Evolutionary conservation across 2,888 invertebrate species (phyloP), one percentile per base, ranked within the genome.

Genomic region (Drosophila setosimentum): DNA sequence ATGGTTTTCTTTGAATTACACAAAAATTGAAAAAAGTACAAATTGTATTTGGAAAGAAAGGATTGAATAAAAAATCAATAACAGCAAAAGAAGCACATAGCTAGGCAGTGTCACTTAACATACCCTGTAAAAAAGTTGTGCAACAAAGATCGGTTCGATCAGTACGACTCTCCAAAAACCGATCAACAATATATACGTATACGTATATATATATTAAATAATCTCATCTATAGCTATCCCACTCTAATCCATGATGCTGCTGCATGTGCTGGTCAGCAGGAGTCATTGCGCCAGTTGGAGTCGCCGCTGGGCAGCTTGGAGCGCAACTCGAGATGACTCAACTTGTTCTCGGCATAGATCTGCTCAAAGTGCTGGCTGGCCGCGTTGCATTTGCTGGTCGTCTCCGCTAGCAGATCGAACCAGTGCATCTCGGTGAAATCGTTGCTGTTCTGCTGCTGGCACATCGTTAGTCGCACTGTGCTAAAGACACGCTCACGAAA

Each of bases 341-440:
- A 33, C 57, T 84, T 79, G 24, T 73, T 73, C n/a, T 84, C 79
- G 2, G 63, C 74, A n/a, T 74, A 84, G 27, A 81, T 63, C 49
- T 81, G 75, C 21, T 87, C 79, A 37, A 87, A 84, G 16, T 79
- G 71, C 4, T 76, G 75, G 10, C 67, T 66, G 18, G 51, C 59
- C 1, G 62, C n/a, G 6, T 24, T 29, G 37, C 75, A 71, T 16
- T 68, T 68, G 49, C 68, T 68, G 0, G 51, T 33, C 6, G 67
- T 59, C 35, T 86, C 88, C 3, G 67, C 58, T 0, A 87, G 59
- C 21, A 86, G 50, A 4, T 87, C 87, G 48, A 81, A 87, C 87
- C 87, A 87, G 4, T 66, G 60, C 6, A 37, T 33, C 29, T 87
- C 87, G 55, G 57, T 83, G 3, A 87, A 75, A 18, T 87, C 86